A percentile compares a stretch with the other conserved stretches of the same genome.
Conservation (phyloP, 2,888 invertebrate species). For the Hipparchia semele region DNA sequence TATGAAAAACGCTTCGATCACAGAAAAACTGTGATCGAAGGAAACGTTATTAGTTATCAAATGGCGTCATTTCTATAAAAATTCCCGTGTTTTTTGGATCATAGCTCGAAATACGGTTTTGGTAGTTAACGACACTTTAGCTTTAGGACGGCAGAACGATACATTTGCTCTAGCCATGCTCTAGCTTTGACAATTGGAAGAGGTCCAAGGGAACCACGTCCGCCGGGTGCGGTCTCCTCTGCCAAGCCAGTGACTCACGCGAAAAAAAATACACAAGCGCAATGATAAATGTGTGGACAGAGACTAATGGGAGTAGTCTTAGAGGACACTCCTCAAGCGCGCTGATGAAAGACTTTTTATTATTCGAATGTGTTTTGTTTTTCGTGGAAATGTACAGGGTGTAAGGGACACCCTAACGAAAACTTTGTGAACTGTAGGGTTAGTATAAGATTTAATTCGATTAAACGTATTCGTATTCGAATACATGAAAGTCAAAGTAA, state of each 20-base stretch:
- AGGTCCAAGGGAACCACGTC: constrained; percentile 7
- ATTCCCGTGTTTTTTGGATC: too few relatives aligned
- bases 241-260: constrained; percentile 15
- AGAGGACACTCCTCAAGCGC: neutral
- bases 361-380: neutral
- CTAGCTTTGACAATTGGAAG: constrained; percentile 8
- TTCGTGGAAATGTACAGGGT: neutral
- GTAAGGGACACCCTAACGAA: too few relatives aligned
- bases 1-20: too few relatives aligned
- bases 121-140: too few relatives aligned
- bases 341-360: constrained; percentile 5
- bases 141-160: neutral
- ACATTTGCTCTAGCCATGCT: neutral
- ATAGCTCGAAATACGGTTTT: too few relatives aligned
- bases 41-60: too few relatives aligned
- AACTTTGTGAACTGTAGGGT: too few relatives aligned
- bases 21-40: too few relatives aligned
- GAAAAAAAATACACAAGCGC: neutral
- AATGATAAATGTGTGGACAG: constrained; percentile 1
- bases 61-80: too few relatives aligned
- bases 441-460: too few relatives aligned
- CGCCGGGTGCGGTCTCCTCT: constrained; percentile 28
- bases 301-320: neutral
- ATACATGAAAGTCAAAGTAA: too few relatives aligned
- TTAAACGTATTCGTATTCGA: too few relatives aligned